A percentile compares a stretch with the other conserved stretches of the same genome.
phyloP scores from a whole-genome alignment of 2,888 invertebrate genomes.

The Entomobrya proxima region DNA sequence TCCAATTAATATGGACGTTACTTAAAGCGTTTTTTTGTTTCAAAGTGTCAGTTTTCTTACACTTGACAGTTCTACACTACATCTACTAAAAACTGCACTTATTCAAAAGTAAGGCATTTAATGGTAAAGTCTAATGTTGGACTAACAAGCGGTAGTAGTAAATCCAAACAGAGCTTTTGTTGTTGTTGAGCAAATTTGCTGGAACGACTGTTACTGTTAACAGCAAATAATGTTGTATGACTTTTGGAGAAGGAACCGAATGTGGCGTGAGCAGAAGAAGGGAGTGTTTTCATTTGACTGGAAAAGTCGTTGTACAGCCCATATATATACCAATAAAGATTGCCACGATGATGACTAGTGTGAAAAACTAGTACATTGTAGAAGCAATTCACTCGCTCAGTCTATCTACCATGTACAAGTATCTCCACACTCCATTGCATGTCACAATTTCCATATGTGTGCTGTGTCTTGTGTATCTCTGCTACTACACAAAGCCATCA shows the following conservation, averaged over 20 bases:
- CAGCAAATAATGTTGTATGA: neutral
- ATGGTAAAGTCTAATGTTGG: neutral
- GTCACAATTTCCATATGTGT: no score
- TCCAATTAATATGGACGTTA: neutral
- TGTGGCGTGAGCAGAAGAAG: constrained; percentile 45
- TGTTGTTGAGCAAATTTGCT: constrained; percentile 28
- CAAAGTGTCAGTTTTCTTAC: neutral
- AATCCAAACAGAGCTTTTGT: neutral
- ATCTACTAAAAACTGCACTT: constrained; percentile 10
- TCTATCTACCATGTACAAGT: no score
- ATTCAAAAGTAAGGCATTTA: neutral
- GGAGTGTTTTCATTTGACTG: constrained; percentile 52
- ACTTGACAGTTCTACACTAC: constrained; percentile 6
- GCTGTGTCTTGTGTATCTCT: no score
- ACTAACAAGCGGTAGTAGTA: neutral
- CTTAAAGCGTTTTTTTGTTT: neutral
- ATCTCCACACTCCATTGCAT: no score
- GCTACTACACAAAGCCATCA: no score
- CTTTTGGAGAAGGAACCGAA: constrained; percentile 11
- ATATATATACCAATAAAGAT: constrained; percentile 42
- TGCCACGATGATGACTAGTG: neutral
- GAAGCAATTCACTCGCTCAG: neutral
- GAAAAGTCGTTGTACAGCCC: constrained; percentile 55
- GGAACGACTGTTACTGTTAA: neutral
- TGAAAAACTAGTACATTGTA: neutral